phyloP scores from a whole-genome alignment of 2,888 invertebrate genomes.

The Drosophila meridionalis region DNA sequence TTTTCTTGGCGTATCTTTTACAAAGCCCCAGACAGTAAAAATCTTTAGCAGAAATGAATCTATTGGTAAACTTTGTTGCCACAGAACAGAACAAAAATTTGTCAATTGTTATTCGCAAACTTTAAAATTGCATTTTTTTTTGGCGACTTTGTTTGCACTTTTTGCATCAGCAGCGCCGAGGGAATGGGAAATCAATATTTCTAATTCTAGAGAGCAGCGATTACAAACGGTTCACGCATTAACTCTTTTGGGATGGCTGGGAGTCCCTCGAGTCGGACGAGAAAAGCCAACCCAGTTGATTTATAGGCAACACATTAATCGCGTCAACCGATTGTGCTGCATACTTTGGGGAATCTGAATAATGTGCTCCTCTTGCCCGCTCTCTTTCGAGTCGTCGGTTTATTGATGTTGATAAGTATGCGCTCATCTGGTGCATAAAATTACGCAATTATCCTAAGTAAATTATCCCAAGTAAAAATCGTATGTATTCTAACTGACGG shows the following conservation, averaged over 20 bases:
- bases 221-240: conserved; percentile 1
- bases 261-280: neutral
- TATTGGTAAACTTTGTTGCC: conserved; percentile 3
- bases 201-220: conserved; percentile 8
- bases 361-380: conserved; percentile 1
- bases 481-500: neutral
- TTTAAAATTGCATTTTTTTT: conserved; percentile 21
- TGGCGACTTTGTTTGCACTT: neutral
- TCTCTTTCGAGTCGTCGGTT: neutral
- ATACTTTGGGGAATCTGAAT: conserved; percentile 56
- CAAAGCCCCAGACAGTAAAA: neutral
- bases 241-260: conserved; percentile 9
- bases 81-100: conserved; percentile 1
- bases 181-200: conserved; percentile 18
- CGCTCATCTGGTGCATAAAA: conserved; percentile 52
- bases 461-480: conserved; percentile 11
- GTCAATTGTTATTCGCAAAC: conserved; percentile 7
- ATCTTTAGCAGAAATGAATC: too few species aligned
- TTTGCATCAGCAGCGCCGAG: neutral
- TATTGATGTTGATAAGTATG: conserved; percentile 63
- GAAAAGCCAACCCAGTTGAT: conserved; percentile 45
- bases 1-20: neutral
- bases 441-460: conserved; percentile 60
- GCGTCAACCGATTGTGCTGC: conserved; percentile 44
- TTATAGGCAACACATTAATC: conserved; percentile 64